Evolutionary conservation across 1,140 invertebrate genomes (phyloP), one percentile per base, ranked within the genome.

Genomic region (Zaprionus davidi): DNA sequence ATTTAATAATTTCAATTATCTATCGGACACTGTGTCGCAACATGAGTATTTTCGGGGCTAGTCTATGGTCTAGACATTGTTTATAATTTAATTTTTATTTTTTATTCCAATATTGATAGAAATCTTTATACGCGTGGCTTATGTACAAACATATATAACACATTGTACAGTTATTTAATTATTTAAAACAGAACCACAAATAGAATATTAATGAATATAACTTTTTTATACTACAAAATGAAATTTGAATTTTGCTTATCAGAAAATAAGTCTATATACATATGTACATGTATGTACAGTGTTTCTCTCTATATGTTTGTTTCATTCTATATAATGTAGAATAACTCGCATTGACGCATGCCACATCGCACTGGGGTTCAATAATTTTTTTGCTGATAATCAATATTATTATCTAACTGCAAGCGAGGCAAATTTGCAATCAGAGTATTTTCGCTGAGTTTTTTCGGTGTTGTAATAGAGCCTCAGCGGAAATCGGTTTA

Each of bases 361-460:
- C 66, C 41, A 49, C 26, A 26, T 31, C 56, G 62, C 51, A 58
- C 20, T 59, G 22, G 63, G 28, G 66, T 70, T 76, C 73, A 76
- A 65, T 59, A 71, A 46, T 49, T 75, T 76, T 34, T 65, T 34
- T 41, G 73, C 73, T 76, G 68, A 76, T 76, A 71, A 76, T 76
- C 36, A 71, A 65, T 71, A 59, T 41, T 76, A 71, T 76, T 71
- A 71, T 76, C 73, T 76, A 76, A 76, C 55, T 71, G 68, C 67
- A 76, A 71, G 60, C 57, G 20, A 64, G 26, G 55, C 68, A 46
- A 62, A 63, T 71, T 58, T 65, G 15, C 36, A 71, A 59, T 65
- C 53, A 55, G 11, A 12, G 53, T 20, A 24, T 34, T 63, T 62
- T 41, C 41, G 38, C 11, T 31, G 15, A 69, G 26, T 6, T 51